These are phyloP conservation scores for Ophioninae sp. DNA, from an alignment of 2,888 invertebrate genomes.

Conservation along the genomic window DNA sequence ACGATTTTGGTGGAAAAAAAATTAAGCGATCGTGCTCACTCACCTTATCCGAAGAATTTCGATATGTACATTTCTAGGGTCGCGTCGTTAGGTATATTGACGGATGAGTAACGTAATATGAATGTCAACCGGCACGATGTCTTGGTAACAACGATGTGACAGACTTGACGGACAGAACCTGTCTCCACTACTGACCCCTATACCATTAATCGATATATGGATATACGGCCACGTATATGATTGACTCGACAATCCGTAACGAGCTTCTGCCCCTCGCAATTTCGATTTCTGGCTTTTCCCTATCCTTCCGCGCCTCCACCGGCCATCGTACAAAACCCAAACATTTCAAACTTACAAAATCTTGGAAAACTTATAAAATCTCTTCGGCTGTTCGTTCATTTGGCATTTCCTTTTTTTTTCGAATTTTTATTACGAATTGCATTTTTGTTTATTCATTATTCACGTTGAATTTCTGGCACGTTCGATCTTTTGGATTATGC, in stretches of 20 bases:
- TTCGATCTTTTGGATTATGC: no score
- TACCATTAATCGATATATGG: slow-evolving; percentile 78
- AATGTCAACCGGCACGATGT: slow-evolving; percentile 65
- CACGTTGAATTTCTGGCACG: no score
- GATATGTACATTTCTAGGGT: slow-evolving; percentile 55
- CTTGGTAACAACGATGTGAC: slow-evolving; percentile 70
- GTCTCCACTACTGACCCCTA: slow-evolving; percentile 78
- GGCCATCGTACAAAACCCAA: not conserved
- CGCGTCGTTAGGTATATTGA: slow-evolving; percentile 12
- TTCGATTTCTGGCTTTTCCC: slow-evolving; percentile 10
- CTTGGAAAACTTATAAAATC: not conserved
- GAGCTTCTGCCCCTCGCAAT: slow-evolving; percentile 25
- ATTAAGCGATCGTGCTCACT: slow-evolving; percentile 26
- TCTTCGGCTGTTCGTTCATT: not conserved
- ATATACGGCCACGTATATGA: slow-evolving; percentile 73
- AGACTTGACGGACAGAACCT: slow-evolving; percentile 67
- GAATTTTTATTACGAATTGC: not conserved
- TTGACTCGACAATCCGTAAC: slow-evolving; percentile 64
- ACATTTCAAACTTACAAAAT: not conserved
- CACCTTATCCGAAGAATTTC: slow-evolving; percentile 60
- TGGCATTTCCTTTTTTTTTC: not conserved
- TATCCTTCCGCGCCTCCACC: not conserved
- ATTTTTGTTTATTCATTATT: no score
- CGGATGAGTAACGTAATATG: slow-evolving; percentile 42
- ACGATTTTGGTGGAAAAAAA: not conserved